phyloP scores from a whole-genome alignment of 2,888 invertebrate species.

The Periphyllus acericola region DNA sequence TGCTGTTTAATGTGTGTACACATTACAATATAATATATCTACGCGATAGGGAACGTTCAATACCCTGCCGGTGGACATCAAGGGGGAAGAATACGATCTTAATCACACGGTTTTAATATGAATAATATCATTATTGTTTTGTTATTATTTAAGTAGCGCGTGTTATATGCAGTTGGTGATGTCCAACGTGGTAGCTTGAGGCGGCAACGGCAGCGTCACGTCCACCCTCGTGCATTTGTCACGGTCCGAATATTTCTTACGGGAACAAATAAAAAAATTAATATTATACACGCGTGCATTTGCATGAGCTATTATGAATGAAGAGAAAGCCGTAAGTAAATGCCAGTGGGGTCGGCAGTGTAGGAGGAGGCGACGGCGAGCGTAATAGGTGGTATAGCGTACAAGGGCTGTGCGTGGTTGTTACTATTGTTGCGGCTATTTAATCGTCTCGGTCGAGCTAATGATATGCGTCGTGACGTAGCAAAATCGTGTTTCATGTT shows the following conservation, averaged over 20 bases:
- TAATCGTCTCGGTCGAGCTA: not conserved
- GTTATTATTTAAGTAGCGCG: not conserved
- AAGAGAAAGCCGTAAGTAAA: too few species aligned
- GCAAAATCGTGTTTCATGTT: not conserved
- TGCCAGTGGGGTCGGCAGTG: not conserved
- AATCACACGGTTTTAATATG: not conserved
- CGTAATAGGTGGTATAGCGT: too few species aligned
- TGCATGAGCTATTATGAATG: too few species aligned
- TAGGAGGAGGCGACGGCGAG: too few species aligned
- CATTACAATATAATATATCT: not conserved
- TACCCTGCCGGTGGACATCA: not conserved
- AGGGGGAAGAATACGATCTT: not conserved
- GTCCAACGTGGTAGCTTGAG: constrained; percentile 46
- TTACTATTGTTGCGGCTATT: not conserved
- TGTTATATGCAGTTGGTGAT: constrained; percentile 48
- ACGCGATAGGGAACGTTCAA: not conserved
- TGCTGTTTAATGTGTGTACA: not conserved
- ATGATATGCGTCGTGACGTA: not conserved
- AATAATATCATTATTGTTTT: not conserved
- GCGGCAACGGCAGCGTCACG: constrained; percentile 46
- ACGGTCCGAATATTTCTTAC: constrained; percentile 26
- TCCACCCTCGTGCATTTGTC: constrained; percentile 53
- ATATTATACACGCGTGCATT: not conserved
- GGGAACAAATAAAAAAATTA: not conserved
- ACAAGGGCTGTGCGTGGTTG: too few species aligned